Base-by-base conservation (phyloP, 2,113 vertebrate species). In the Clarias batrachus region DNA sequence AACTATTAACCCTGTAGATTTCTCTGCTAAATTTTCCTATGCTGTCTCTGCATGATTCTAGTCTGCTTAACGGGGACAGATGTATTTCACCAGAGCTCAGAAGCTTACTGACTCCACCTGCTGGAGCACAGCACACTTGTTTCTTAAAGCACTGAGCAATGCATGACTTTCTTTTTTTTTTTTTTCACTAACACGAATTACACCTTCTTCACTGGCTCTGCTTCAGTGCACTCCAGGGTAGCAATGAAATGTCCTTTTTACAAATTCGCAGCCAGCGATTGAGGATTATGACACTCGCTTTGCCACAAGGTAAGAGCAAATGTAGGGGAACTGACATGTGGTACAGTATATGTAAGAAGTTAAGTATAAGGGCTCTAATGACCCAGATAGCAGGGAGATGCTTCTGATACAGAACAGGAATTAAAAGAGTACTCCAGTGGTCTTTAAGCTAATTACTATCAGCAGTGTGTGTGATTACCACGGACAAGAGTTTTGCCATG, bases 281-380 rank as follows among this genome's bases (percentile, higher is more conserved):
- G 97, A 99, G 79, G 97, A 98, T 93, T 99, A 99, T 21, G 97
- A 98, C 76, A 93, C 95, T 0, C 95, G 96, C 92, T 96, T 98
- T 0, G 95, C 97, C 93, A 97, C 96, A 96, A 99, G 97, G 98
- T 99, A 97, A 96, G 97, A 90, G 82, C 79, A 60, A 91, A 88
- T 86, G 89, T 76, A 88, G 54, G 57, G 60, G 14, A 82, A 65
- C 54, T 33, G 21, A 77, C 60, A 48, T 85, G 19, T 90, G 63
- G 86, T 73, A 33, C 30, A 33, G 30, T 33, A 65, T 81, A 60
- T 81, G 41, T 73, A 37, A 76, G 70, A 63, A 81, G 66, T 79
- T 60, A 88, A 82, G 87, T 30, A 74, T 56, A 27, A 73, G 62
- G 70, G 62, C 68, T 81, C 25, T 59, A n/a, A 54, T 68, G 17